Evolutionary conservation across 2,113 vertebrate species (phyloP).

Genomic region (Synodontis membranacea): DNA sequence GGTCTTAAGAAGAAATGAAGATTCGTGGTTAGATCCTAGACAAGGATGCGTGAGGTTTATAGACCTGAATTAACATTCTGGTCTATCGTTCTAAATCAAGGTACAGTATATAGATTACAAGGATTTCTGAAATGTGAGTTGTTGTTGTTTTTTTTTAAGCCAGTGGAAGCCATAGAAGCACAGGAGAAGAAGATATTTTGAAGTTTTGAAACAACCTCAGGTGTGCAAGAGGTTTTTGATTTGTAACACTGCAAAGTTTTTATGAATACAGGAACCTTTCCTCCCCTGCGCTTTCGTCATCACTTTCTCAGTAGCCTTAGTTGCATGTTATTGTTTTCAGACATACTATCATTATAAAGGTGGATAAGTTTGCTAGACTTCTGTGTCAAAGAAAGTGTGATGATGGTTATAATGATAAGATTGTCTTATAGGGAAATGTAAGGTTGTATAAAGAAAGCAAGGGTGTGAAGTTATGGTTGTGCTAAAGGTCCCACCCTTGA

Average conservation of each 20-base stretch:
- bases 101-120: background rate
- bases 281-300: background rate
- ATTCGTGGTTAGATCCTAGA: background rate
- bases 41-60: background rate
- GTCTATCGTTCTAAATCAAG: background rate
- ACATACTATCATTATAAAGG: background rate
- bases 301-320: background rate
- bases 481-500: background rate
- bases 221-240: background rate
- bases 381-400: background rate
- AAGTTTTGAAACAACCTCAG: background rate
- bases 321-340: background rate
- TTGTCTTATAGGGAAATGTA: background rate
- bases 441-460: background rate
- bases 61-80: background rate
- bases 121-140: background rate
- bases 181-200: background rate
- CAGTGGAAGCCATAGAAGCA: background rate
- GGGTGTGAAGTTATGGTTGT: background rate
- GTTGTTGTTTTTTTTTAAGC: background rate
- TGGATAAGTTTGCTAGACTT: background rate
- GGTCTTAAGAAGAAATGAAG: background rate
- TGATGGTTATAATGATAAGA: background rate
- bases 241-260: background rate
- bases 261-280: background rate